Evolutionary conservation across 2,888 invertebrate species (phyloP).

Genomic region (Apomyelois bistriatella): DNA sequence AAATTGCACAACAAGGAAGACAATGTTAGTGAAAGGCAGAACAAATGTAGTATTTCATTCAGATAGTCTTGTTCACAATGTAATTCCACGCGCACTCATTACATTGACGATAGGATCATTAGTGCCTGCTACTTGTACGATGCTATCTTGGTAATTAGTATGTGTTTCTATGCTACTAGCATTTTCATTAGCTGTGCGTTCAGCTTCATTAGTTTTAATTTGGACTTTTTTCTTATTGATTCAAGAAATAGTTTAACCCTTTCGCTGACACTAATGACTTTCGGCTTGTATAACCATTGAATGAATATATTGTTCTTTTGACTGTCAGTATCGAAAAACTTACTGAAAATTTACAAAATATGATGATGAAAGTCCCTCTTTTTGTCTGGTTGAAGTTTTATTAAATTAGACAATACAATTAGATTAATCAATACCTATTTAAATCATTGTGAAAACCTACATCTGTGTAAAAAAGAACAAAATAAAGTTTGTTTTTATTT

Average conservation of each 20-base stretch:
- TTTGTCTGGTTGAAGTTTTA: no score
- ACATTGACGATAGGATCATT: constrained; percentile 1
- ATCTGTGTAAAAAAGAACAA: no score
- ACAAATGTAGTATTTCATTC: constrained; percentile 4
- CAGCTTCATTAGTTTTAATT: neutral
- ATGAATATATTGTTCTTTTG: no score
- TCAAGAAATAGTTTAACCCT: neutral
- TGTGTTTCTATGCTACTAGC: neutral
- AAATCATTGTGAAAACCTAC: no score
- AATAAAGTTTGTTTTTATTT: no score
- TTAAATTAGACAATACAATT: no score
- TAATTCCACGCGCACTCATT: neutral
- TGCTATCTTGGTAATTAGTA: neutral
- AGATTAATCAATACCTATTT: no score
- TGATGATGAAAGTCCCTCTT: no score
- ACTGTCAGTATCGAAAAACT: no score
- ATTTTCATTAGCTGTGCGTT: neutral
- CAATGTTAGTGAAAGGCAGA: constrained; percentile 5
- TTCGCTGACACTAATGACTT: no score
- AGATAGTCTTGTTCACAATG: constrained; percentile 3
- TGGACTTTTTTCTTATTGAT: neutral
- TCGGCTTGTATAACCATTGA: no score
- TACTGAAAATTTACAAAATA: no score
- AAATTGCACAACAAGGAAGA: constrained; percentile 7
- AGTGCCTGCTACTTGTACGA: neutral